Evolutionary conservation across 2,113 vertebrate species (phyloP), one percentile per base, ranked within the genome.

Genomic region (Cyanoderma ruficeps): DNA sequence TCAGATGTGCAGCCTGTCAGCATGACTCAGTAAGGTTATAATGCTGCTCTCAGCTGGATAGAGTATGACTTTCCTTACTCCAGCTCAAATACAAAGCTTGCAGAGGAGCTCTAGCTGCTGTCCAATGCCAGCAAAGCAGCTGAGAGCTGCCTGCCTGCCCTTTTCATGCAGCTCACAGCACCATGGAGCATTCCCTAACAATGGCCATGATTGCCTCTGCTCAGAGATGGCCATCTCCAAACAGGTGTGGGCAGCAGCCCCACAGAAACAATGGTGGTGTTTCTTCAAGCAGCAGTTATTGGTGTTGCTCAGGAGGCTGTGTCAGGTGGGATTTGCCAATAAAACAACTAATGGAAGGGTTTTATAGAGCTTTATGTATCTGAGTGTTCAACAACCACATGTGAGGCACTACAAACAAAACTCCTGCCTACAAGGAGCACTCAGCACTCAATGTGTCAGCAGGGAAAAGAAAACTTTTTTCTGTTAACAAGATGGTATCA

Each of bases 241-340:
- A 24, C 11, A 53, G 4, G 2, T 0, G 0, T 47, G 55, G 35
- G 39, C 42, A 67, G 47, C 50, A 52, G 25, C 49, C 31, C n/a
- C 27, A 13, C 4, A 15, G 63, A 47, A 70, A 69, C 0, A 0
- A 27, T 15, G 31, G n/a, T 1, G 0, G 1, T 42, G 22, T 74
- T 67, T 10, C 63, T 70, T 74, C 35, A 83, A 86, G 35, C 47
- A 60, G 11, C 22, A 64, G 20, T 42, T 88, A 33, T 6, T 37
- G 7, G 11, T 31, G 30, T 57, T 47, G 17, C 23, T 35, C 1
- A 2, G 15, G 53, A 75, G 50, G 7, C 42, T 59, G 20, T 5
- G 2, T 35, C 6, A 2, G 13, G 30, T 63, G 47, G 35, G 56
- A 71, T 80, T 70, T 82, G 21, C 56, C 64, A 81, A 20, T 57